Base-by-base conservation (phyloP, 2,797 vertebrate species). In the Odontamblyopus rebecca region DNA sequence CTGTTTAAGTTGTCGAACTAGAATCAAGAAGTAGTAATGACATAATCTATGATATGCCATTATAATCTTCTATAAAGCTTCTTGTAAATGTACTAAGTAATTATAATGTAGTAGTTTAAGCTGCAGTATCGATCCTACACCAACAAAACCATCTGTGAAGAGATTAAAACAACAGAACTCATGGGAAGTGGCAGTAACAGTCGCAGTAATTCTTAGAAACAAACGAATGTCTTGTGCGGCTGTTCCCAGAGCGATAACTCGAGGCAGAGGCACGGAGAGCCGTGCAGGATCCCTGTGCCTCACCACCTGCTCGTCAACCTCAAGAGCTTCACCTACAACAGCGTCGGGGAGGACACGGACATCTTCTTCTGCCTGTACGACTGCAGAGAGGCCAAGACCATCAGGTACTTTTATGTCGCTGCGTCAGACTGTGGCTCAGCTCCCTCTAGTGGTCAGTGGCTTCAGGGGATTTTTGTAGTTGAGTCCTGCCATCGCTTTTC, bases 301-400 rank as follows among this genome's bases (percentile, higher is more conserved):
- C 96, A 98, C 80, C 97, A 98, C 89, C 95, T 98, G 19, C 94
- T 98, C 78, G 93, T 98, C 86, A 97, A 95, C 79, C 91, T 98
- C 41, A 98, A 98, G 93, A 98, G 95, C 86, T 98, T 98, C 90
- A 97, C 96, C 75, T 97, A 96, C 89, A 98, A 95, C 90, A 97
- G 95, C 80, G 96, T 98, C 66, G 96, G 96, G 50, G 97, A 98
- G 32, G 97, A 98, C 78, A 95, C 95, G 0, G 97, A 98, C 29
- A 94, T 98, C 12, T 97, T 98, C 85, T 97, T 98, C 82, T 97
- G 94, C 27, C 91, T 98, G 41, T 97, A 96, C 0, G 97, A 98
- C 82, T 94, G 96, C 88, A 87, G 96, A 72, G 97, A 98, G 89
- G 94, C 93, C 50, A 97, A 95, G 79, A 96, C 94, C 72, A 97